Evolutionary conservation across 1,140 invertebrate species (phyloP), one percentile per base, ranked within the genome.

Genomic region (Hyles euphorbiae): DNA sequence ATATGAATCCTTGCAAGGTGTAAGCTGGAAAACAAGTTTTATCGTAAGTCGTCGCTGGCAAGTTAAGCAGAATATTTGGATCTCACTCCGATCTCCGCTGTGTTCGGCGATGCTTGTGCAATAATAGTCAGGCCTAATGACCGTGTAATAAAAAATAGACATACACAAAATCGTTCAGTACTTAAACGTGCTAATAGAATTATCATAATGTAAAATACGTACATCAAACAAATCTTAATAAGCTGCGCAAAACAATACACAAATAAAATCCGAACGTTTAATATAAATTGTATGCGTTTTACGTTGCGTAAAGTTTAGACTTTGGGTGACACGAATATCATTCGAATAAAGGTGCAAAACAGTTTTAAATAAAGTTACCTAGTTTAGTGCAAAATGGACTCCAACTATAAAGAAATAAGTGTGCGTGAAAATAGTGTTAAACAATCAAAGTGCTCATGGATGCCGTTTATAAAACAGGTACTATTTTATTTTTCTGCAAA

Each of bases 391-490:
- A 56, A 34, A n/a, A 56, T 56, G 54, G 46, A 56, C 22, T 47
- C 54, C 2, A 47, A 48, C 47, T 56, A 56, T 11, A 56, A 56
- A 48, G 54, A 56, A 48, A 44, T 56, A 34, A 48, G 45, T 48
- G 43, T 44, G 33, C 54, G 54, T 48, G 45, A 56, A n/a, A 33
- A 56, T 9, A 34, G n/a, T 36, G 45, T 22, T 34, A 33, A 34
- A 10, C 48, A 44, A 10, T 11, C 8, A 48, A 56, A 56, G 45
- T 56, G 54, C 33, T 56, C 54, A 7, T 56, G 54, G 54, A 33
- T 48, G 32, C 54, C 54, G 5, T 56, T 56, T 34, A 47, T 56
- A 8, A 56, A 34, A 48, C 54, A 56, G 54, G 54, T 56, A 56
- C 11, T 8, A 40, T 40, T 40, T 40, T 8, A 5, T 40, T 40